Conservation (phyloP, 2,888 invertebrate genomes). For the Orthonychiurus folsomi region DNA sequence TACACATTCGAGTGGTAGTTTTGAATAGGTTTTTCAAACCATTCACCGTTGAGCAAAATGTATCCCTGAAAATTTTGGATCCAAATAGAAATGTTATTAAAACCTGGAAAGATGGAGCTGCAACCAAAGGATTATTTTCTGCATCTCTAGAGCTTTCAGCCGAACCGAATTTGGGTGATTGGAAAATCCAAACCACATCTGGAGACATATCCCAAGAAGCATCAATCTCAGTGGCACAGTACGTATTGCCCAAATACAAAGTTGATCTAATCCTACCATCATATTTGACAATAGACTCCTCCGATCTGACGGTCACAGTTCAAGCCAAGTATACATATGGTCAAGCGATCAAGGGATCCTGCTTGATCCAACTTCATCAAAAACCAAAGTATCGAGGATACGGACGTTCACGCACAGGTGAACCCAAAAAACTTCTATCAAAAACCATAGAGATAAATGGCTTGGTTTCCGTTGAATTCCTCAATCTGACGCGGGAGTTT, state of each 20-base stretch:
- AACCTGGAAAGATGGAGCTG: conserved; percentile 10
- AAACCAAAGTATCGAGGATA: neutral
- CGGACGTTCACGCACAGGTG: neutral
- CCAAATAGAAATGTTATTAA: conserved; percentile 26
- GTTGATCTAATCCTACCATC: conserved; percentile 66
- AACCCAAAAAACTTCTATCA: conserved; percentile 5
- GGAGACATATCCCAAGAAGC: neutral
- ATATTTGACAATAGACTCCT: conserved; percentile 70
- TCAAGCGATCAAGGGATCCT: conserved; percentile 41
- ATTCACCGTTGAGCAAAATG: conserved; percentile 48
- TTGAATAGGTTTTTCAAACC: conserved; percentile 67
- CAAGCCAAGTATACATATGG: conserved; percentile 60
- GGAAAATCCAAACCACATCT: conserved; percentile 50
- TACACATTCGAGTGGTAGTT: conserved; percentile 69
- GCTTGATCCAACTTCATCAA: conserved; percentile 48
- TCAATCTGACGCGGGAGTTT: neutral
- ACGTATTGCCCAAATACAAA: conserved; percentile 85
- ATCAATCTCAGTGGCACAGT: conserved; percentile 60
- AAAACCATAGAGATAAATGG: conserved; percentile 5
- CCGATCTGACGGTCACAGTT: conserved; percentile 65
- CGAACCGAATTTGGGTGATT: conserved; percentile 76
- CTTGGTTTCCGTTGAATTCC: neutral
- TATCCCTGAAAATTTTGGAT: conserved; percentile 20
- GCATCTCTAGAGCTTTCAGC: conserved; percentile 66
- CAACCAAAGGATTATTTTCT: conserved; percentile 59